Evolutionary conservation across 2,888 invertebrate species (phyloP).

Genomic region (Drosophila meridiana): DNA sequence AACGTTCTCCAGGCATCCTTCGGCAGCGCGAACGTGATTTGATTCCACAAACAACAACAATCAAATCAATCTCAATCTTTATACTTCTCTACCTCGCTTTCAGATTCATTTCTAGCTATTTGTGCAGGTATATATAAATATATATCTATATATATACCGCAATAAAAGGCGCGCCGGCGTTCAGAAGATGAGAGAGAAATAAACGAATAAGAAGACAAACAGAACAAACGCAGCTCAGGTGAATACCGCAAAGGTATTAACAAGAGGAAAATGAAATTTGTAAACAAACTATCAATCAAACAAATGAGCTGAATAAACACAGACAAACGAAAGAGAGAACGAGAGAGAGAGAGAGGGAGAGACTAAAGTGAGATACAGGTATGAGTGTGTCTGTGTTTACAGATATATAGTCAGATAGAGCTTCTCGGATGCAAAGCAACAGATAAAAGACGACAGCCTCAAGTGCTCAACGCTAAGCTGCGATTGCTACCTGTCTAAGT

Average conservation of each 20-base stretch:
- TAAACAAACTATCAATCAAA: slow-evolving; percentile 80
- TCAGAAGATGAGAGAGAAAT: slow-evolving; percentile 31
- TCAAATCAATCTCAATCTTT: slow-evolving; percentile 69
- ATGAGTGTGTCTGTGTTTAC: neutral
- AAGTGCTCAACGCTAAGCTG: slow-evolving; percentile 49
- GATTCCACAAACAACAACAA: slow-evolving; percentile 65
- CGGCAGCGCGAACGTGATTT: slow-evolving; percentile 57
- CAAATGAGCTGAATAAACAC: slow-evolving; percentile 59
- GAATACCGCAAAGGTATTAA: slow-evolving; percentile 49
- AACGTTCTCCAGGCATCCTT: slow-evolving; percentile 54
- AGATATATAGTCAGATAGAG: slow-evolving; percentile 26
- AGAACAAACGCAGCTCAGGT: slow-evolving; percentile 41
- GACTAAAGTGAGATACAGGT: slow-evolving; percentile 4
- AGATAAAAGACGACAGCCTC: slow-evolving; percentile 47
- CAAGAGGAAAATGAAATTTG: slow-evolving; percentile 66
- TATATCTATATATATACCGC: neutral
- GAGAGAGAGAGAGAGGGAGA: slow-evolving; percentile 15
- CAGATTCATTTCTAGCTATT: slow-evolving; percentile 15
- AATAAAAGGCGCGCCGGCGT: slow-evolving; percentile 54
- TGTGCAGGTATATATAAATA: slow-evolving; percentile 5
- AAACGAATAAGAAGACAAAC: slow-evolving; percentile 17
- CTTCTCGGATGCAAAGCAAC: slow-evolving; percentile 33
- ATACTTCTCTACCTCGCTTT: slow-evolving; percentile 15
- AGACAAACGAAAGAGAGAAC: slow-evolving; percentile 21
- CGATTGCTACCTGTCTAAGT: slow-evolving; percentile 56